A percentile compares a stretch with the other conserved stretches of the same genome.
Conservation (phyloP, 2,113 vertebrate species). For the Campylorhamphus procurvoides region DNA sequence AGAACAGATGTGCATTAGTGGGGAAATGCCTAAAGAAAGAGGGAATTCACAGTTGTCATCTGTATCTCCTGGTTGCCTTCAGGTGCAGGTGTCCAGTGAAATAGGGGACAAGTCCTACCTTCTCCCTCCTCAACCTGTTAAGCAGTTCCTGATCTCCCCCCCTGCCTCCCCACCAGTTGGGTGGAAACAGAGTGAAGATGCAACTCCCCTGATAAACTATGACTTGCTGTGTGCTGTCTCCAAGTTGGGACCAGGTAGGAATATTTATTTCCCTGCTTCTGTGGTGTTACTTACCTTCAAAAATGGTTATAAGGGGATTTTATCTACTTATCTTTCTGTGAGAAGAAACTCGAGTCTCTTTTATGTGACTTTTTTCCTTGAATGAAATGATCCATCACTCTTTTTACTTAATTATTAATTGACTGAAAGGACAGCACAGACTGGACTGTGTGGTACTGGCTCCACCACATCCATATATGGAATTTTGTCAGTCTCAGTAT, state of each 20-base stretch:
- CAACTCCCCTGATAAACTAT: constrained; percentile 92
- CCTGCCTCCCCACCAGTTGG: constrained; percentile 93
- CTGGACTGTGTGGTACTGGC: neutral
- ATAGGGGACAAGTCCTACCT: constrained; percentile 89
- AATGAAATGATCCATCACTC: neutral
- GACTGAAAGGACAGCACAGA: neutral
- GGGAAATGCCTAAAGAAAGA: neutral
- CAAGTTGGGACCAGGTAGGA: constrained; percentile 92
- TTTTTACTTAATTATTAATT: neutral
- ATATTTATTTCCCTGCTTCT: neutral
- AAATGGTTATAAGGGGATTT: neutral
- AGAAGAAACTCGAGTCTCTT: neutral
- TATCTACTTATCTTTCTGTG: neutral
- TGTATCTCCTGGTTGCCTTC: neutral
- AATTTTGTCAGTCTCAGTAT: neutral
- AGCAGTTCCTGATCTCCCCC: constrained; percentile 97
- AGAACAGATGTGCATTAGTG: neutral
- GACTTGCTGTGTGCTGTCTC: constrained; percentile 96
- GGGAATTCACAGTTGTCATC: neutral
- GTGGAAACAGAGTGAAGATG: constrained; percentile 95
- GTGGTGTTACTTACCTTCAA: neutral
- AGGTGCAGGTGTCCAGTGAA: constrained; percentile 88
- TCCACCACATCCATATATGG: neutral
- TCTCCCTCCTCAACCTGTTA: constrained; percentile 89
- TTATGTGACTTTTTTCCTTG: neutral